Evolutionary conservation across 2,888 invertebrate species (phyloP), one percentile per base, ranked within the genome.

Genomic region (Mechanitis messenoides): DNA sequence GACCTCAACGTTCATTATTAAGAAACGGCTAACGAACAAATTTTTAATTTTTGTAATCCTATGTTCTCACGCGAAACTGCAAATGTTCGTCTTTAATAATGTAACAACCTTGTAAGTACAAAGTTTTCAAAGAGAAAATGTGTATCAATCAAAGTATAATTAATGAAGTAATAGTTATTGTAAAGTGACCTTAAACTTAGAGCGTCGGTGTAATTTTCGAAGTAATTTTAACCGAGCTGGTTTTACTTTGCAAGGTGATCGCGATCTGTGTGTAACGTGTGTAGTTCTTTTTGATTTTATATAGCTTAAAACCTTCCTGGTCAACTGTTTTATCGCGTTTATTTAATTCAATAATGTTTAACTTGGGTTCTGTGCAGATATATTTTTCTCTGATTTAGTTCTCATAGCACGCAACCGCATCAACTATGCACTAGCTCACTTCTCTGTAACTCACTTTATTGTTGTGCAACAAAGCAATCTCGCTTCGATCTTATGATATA

Each of bases 401-500:
- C 85, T 76, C 85, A 84, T 80, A 81, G 77, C 79, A 79, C 77
- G 81, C 81, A 83, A 87, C 86, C 87, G 73, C 87, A 87, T 84
- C 79, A 77, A 72, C 74, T 77, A 82, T 83, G 77, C 82, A 76
- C 75, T 69, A 68, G 72, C 74, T 78, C 72, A 76, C 77, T 80
- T 79, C 80, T 75, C 78, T 79, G 83, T 78, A 81, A 79, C 66
- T 74, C 71, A 74, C 74, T 78, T 76, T 81, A 83, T 81, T 83
- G 80, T 84, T 79, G 77, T 70, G 76, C 81, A 83, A 87, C 85
- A 85, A 86, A 79, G 83, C 82, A 87, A 89, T 89, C 85, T 84
- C 68, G 69, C 73, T 76, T 78, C 79, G 77, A 87, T 86, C 85
- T 79, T 72, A 75, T 79, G 79, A 82, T 80, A 77, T 82, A 83